phyloP scores from a whole-genome alignment of 2,797 vertebrate genomes.

The Erethizon dorsatum region DNA sequence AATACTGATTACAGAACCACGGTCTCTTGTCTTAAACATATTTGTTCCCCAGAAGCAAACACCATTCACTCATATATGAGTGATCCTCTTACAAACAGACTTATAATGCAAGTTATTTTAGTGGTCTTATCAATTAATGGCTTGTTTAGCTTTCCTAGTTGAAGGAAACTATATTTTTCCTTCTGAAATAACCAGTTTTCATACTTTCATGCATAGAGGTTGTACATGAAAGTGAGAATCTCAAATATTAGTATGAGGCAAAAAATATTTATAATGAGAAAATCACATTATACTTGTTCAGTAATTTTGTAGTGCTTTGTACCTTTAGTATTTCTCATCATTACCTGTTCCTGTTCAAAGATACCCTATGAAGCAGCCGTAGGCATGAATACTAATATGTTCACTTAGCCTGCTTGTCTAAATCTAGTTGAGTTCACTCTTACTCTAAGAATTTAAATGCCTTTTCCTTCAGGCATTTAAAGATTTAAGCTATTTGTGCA shows the following conservation, averaged over 20 bases:
- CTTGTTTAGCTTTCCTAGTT: neutral
- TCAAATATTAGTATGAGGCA: neutral
- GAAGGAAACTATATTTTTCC: neutral
- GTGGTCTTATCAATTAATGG: neutral
- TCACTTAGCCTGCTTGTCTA: neutral
- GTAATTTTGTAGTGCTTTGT: neutral
- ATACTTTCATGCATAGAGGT: conserved; percentile 7
- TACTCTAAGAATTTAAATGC: neutral
- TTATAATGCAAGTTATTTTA: neutral
- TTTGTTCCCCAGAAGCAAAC: neutral
- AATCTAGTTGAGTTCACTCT: neutral
- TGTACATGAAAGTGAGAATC: neutral
- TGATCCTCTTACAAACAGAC: neutral
- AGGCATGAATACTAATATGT: neutral
- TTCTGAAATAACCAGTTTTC: neutral
- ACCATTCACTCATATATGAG: neutral
- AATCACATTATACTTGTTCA: neutral
- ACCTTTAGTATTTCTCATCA: neutral
- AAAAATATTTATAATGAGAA: neutral
- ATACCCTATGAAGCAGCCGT: neutral
- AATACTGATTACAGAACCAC: neutral
- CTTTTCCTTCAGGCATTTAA: neutral
- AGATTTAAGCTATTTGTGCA: neutral
- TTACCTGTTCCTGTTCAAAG: conserved; percentile 5
- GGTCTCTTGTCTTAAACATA: neutral